A percentile compares a stretch with the other conserved stretches of the same genome.
Conservation (phyloP, 2,797 vertebrate genomes). For the Tokudaia tokunoshimensis region DNA sequence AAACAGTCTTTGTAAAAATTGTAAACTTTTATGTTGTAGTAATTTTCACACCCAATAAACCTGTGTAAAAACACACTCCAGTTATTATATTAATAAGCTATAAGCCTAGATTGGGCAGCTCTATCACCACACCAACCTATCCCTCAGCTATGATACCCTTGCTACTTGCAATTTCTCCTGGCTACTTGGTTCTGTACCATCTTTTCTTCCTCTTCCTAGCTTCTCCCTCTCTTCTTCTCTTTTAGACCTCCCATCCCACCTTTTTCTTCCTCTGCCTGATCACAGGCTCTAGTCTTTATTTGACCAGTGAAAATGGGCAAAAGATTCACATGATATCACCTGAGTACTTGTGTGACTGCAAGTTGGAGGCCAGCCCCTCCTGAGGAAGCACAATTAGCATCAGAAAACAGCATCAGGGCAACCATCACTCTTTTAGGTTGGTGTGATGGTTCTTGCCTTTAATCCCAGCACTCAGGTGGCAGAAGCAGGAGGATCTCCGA, state of each 20-base stretch:
- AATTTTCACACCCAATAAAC: background rate
- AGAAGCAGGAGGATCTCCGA: background rate
- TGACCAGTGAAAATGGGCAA: background rate
- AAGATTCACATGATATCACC: background rate
- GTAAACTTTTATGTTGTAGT: background rate
- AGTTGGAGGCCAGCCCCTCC: too few relatives aligned
- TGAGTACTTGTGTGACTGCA: background rate
- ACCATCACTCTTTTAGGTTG: background rate
- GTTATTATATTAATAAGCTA: background rate
- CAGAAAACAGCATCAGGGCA: background rate
- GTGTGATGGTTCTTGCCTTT: background rate
- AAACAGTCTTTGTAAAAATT: constrained; percentile 21
- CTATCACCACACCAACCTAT: background rate
- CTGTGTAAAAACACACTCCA: background rate
- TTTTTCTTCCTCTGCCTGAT: background rate
- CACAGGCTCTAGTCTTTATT: background rate
- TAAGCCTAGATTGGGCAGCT: background rate
- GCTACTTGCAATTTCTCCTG: background rate
- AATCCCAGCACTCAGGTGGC: background rate
- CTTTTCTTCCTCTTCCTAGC: background rate
- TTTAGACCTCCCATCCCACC: background rate
- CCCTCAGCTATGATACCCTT: background rate
- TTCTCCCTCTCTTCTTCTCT: background rate
- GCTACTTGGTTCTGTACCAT: background rate
- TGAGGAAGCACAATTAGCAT: background rate